Evolutionary conservation across 1,140 invertebrate genomes (phyloP), one percentile per base, ranked within the genome.

Genomic region (Diuraphis noxia): DNA sequence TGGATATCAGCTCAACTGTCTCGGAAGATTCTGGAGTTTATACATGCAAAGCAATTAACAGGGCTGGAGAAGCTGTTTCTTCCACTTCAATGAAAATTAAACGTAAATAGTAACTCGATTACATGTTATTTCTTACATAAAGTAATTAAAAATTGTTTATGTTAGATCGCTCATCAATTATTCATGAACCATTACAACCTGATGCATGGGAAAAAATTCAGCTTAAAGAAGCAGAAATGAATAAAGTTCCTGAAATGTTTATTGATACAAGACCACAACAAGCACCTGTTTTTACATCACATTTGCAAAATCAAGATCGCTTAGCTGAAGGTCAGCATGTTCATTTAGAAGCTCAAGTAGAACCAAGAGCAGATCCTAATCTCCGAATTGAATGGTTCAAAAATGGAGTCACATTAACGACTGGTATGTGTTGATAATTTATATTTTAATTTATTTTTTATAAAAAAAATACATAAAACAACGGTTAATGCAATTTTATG

Each of bases 311-410:
- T 93, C 96, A 96, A 92, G 97, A 98, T 92, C 97, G 97, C 93
- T 94, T 98, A 10, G 95, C 96, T 84, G 98, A 99, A 95, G 97
- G 97, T 79, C 96, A 99, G 94, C 97, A 98, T 93, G 96, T 99
- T 7, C 96, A 98, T 93, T 95, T 99, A 92, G 98, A 99, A 94
- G 98, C 98, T 92, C 97, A 98, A 94, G 93, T 93, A 23, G 98
- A 98, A 93, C 99, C 99, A n/a, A 95, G 98, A 93, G 97, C 97
- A 72, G 99, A 99, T 95, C 98, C 99, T 1, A 97, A 98, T 93
- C 95, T 98, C 9, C 95, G 96, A 88, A 96, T 98, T 52, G 97
- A 98, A 94, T 98, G 98, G 98, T 98, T 97, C 94, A 98, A 98
- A 93, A 98, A 99, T 94, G 97, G 98, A 43, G 94, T 97, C n/a